Conservation (phyloP, 2,888 invertebrate genomes). For the Seladonia tumulorum region DNA sequence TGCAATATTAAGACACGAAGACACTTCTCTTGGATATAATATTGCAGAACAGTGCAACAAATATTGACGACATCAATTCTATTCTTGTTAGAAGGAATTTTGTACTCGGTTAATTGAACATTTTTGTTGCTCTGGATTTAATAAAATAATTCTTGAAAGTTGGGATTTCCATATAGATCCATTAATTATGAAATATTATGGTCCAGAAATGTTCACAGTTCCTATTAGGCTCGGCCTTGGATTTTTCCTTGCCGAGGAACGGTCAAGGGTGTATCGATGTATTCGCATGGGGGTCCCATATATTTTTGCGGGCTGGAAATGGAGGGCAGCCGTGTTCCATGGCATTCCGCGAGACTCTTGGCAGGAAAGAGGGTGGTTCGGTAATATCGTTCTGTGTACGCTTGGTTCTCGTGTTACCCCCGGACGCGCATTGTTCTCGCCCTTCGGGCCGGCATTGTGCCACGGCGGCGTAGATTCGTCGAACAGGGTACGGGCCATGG, state of each 20-base stretch:
- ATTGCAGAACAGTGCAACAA: no score
- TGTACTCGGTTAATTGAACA: no score
- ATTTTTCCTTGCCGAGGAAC: background rate
- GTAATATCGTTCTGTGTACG: constrained; percentile 82
- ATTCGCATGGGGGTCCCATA: background rate
- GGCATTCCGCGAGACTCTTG: constrained; percentile 60
- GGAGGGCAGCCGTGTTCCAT: background rate
- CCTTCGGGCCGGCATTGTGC: constrained; percentile 79
- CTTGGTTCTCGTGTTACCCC: constrained; percentile 81
- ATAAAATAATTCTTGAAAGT: no score
- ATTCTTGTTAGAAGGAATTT: no score
- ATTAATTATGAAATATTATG: no score
- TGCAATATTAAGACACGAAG: no score
- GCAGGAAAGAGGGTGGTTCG: constrained; percentile 75
- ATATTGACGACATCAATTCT: no score
- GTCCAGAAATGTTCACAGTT: no score
- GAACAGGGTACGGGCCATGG: constrained; percentile 45
- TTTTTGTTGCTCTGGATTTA: no score
- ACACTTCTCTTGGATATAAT: no score
- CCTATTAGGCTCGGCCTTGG: background rate
- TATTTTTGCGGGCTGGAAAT: background rate
- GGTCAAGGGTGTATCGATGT: background rate
- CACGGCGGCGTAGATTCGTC: constrained; percentile 70
- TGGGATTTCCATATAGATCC: no score
- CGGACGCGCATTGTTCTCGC: constrained; percentile 81